Conservation (phyloP, 2,888 invertebrate species). For the Sycophila texana region DNA sequence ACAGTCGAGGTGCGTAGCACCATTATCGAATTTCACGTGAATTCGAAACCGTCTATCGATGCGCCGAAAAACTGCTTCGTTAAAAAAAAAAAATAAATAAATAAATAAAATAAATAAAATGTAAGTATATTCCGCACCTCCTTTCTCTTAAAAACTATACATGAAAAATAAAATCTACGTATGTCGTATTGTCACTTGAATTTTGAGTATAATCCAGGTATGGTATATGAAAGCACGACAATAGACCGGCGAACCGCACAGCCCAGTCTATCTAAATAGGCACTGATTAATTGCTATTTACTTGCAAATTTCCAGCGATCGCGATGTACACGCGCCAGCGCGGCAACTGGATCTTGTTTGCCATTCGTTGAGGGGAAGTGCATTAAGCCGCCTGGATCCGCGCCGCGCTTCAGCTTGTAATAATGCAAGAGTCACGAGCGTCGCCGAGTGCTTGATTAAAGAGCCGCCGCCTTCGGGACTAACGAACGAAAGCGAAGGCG, state of each 20-base stretch:
- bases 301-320: slow-evolving; percentile 72
- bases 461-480: neutral
- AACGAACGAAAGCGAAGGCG: neutral
- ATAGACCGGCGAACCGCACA: slow-evolving; percentile 46
- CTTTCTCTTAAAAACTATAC: neutral
- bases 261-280: slow-evolving; percentile 68
- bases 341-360: slow-evolving; percentile 65
- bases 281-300: slow-evolving; percentile 75
- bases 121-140: too few relatives aligned
- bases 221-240: too few relatives aligned
- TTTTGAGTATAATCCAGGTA: slow-evolving; percentile 20
- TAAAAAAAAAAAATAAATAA: slow-evolving; percentile 67
- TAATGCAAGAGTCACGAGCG: slow-evolving; percentile 31
- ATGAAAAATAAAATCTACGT: neutral
- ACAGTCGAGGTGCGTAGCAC: slow-evolving; percentile 27
- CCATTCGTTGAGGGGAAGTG: slow-evolving; percentile 63
- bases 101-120: too few relatives aligned
- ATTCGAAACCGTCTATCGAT: neutral
- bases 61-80: slow-evolving; percentile 55
- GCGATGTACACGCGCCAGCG: slow-evolving; percentile 65
- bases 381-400: slow-evolving; percentile 20
- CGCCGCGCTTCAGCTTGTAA: slow-evolving; percentile 27
- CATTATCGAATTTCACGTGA: slow-evolving; percentile 22
- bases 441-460: slow-evolving; percentile 30
- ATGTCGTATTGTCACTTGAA: slow-evolving; percentile 72